A percentile compares a stretch with the other conserved stretches of the same genome.
These are phyloP conservation scores for Nebria ingens DNA, from an alignment of 1,140 invertebrate genomes.

Conservation along the genomic window DNA sequence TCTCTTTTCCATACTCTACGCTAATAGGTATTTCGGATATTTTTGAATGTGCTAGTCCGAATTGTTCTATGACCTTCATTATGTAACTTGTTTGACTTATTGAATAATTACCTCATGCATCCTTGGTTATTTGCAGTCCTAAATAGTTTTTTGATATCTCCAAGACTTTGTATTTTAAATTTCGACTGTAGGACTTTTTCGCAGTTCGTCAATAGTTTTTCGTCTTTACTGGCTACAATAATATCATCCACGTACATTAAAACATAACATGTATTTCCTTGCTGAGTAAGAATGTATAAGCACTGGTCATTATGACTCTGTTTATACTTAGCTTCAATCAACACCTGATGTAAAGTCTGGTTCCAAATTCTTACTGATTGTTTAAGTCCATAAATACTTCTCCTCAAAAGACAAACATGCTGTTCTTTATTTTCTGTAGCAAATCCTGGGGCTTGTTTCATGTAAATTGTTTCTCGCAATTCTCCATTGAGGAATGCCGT, in stretches of 20 bases:
- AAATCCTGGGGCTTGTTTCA: slow-evolving; percentile 29
- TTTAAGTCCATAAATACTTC: slow-evolving; percentile 26
- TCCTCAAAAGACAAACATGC: slow-evolving; percentile 22
- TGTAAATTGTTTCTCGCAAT: slow-evolving; percentile 31
- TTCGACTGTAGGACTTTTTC: not conserved
- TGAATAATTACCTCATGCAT: not conserved
- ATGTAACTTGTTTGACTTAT: not conserved
- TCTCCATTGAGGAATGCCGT: slow-evolving; percentile 23
- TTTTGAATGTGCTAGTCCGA: slow-evolving; percentile 17
- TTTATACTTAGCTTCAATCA: slow-evolving; percentile 19
- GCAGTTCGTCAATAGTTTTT: not conserved
- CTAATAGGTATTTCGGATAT: slow-evolving; percentile 14
- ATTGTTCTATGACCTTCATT: slow-evolving; percentile 28
- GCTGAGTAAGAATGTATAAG: slow-evolving; percentile 19
- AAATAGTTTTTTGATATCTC: not conserved
- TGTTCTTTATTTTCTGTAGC: not conserved
- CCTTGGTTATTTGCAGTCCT: not conserved
- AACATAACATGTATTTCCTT: not conserved
- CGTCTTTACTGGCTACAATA: not conserved
- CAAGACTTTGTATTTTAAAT: not conserved
- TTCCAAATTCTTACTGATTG: slow-evolving; percentile 21
- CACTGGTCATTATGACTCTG: slow-evolving; percentile 22
- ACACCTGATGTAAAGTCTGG: slow-evolving; percentile 15
- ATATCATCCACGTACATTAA: not conserved
- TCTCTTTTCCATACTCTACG: slow-evolving; percentile 12